Conservation (phyloP, 2,113 vertebrate genomes). For the Caloenas nicobarica region DNA sequence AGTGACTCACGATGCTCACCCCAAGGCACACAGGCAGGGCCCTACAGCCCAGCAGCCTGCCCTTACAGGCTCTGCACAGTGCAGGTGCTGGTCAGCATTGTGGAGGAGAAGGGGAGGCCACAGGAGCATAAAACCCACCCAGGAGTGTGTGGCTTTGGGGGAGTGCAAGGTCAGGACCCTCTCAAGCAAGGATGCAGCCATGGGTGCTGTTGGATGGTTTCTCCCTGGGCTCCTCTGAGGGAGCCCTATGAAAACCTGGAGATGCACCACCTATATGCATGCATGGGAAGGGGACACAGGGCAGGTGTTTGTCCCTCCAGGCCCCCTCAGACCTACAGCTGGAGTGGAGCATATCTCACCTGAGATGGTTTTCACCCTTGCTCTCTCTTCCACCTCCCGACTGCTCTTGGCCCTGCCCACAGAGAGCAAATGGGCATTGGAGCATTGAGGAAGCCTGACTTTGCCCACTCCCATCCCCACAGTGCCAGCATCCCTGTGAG, state of each 20-base stretch:
- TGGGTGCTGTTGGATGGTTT: fast-evolving
- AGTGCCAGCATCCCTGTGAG: neutral
- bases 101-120: neutral
- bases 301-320: neutral
- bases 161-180: fast-evolving
- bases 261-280: neutral
- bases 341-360: neutral
- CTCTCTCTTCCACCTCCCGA: neutral
- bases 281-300: neutral
- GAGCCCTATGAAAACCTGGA: neutral
- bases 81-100: neutral
- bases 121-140: fast-evolving
- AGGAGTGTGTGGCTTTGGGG: neutral
- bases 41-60: neutral
- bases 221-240: neutral
- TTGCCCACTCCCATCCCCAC: neutral
- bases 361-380: neutral
- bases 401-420: neutral
- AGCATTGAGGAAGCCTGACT: neutral
- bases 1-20: neutral
- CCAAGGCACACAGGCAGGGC: neutral
- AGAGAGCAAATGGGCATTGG: fast-evolving
- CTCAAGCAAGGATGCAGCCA: neutral
- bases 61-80: neutral
- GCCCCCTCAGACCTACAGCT: neutral